phyloP scores from a whole-genome alignment of 2,888 invertebrate genomes.

The Xiphydria camelus region DNA sequence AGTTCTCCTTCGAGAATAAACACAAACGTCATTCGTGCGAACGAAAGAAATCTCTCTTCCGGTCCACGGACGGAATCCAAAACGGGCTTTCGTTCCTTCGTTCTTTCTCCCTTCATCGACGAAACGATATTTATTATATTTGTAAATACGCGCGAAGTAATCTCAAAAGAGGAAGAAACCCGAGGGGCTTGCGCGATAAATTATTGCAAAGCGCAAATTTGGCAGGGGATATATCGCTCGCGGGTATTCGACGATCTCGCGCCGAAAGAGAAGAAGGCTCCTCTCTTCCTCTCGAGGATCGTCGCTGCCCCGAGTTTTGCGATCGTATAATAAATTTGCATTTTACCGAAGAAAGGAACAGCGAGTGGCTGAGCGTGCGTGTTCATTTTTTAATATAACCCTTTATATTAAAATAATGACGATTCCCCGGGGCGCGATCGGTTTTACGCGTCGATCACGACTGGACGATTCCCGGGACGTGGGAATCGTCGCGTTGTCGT shows the following conservation, averaged over 20 bases:
- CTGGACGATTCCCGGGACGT: not conserved
- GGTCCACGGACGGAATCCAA: too few species aligned
- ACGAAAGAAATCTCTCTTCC: not conserved
- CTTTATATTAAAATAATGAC: constrained; percentile 2
- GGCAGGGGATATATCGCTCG: not conserved
- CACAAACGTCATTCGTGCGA: too few species aligned
- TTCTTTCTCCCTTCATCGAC: too few species aligned
- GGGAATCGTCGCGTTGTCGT: constrained; percentile 1
- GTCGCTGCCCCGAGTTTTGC: constrained; percentile 33
- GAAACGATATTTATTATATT: too few species aligned
- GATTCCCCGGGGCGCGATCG: not conserved
- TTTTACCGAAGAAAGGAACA: constrained; percentile 26
- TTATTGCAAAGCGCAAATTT: not conserved
- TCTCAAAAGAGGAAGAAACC: not conserved
- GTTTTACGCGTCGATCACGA: not conserved
- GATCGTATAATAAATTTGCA: constrained; percentile 34
- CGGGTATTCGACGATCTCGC: not conserved
- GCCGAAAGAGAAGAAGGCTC: constrained; percentile 15
- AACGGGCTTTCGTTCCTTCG: too few species aligned
- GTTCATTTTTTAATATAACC: constrained; percentile 2
- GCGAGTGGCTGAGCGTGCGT: too few species aligned
- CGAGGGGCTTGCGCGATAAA: not conserved
- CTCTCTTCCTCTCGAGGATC: constrained; percentile 22
- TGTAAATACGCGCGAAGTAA: not conserved
- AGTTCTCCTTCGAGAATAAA: too few species aligned